Evolutionary conservation across 2,113 vertebrate genomes (phyloP), one percentile per base, ranked within the genome.

Genomic region (Antigone vipio): DNA sequence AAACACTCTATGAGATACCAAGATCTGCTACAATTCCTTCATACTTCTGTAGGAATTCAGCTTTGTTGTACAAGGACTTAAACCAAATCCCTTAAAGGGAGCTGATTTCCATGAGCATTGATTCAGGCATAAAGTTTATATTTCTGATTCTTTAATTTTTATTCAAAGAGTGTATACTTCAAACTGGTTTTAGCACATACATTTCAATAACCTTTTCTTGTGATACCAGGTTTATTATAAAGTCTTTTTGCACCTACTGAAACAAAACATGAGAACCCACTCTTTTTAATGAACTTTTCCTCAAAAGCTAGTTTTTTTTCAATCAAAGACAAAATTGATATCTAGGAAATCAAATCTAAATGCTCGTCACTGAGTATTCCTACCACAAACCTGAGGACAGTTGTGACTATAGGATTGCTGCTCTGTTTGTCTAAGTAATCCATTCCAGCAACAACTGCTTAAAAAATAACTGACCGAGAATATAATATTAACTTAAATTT

Each of bases 401-500:
- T 45, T 66, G 78, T 92, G 34, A 18, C 40, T 74, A 32, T 66
- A 85, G 5, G 32, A 90, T 62, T 52, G 35, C 42, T 73, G 30
- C 13, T 94, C 85, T 97, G 13, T 85, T 77, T 47, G 53, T 88
- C 21, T 92, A 45, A 91, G 67, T 86, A 50, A 93, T 63, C 76
- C 26, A 80, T 80, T 82, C 34, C 22, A 73, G 35, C 50, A 73
- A 67, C 12, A 88, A 77, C 13, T 85, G 22, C 29, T 50, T 83
- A 89, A 92, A 94, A 87, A 71, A 45, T 53, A 78, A 79, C 35
- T 92, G 82, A 93, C 78, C 44, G 52, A 78, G 69, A 94, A 86
- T 34, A 86, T 91, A 91, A 56, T 85, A 88, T 52, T 89, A 84
- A 11, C 50, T 38, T 91, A 97, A 95, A 96, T 62, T 86, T 27